These are phyloP conservation scores for Thalassoma bifasciatum DNA, from an alignment of 2,113 vertebrate species.

Conservation along the genomic window DNA sequence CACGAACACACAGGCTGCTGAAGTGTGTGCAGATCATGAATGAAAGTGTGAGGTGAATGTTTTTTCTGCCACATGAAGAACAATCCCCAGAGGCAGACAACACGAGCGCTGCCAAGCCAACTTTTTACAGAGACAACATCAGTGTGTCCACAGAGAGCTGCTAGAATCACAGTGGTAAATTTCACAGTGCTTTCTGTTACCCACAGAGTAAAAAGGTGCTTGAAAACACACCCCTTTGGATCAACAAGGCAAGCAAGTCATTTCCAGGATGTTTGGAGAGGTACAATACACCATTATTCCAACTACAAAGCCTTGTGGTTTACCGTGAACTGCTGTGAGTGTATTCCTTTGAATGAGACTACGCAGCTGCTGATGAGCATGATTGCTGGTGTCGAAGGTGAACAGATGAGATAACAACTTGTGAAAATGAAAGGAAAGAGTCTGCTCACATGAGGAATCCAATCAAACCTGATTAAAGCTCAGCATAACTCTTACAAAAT, in stretches of 20 bases:
- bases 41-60: constrained; percentile 11
- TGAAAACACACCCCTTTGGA: constrained; percentile 2
- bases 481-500: not conserved
- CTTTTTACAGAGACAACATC: constrained; percentile 22
- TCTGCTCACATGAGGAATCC: too few species aligned
- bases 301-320: constrained; percentile 1
- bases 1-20: not conserved
- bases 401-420: not conserved
- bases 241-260: constrained; percentile 10
- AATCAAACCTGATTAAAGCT: too few species aligned
- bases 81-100: constrained; percentile 3
- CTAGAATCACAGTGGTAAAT: constrained; percentile 34
- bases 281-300: not conserved
- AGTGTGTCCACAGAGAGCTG: constrained; percentile 40
- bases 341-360: constrained; percentile 10
- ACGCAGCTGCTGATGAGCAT: not conserved
- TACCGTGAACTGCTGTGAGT: not conserved
- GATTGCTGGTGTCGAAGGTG: constrained; percentile 1
- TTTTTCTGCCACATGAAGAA: constrained; percentile 7
- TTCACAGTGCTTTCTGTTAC: constrained; percentile 12
- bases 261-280: constrained; percentile 19
- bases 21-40: constrained; percentile 5
- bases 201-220: constrained; percentile 19
- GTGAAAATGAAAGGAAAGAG: not conserved
- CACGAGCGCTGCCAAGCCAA: not conserved